Percentiles rank a stretch among this genome's conserved stretches.
Evolutionary conservation across 2,888 invertebrate species (phyloP).

Genomic region (Drosophila leonis): DNA sequence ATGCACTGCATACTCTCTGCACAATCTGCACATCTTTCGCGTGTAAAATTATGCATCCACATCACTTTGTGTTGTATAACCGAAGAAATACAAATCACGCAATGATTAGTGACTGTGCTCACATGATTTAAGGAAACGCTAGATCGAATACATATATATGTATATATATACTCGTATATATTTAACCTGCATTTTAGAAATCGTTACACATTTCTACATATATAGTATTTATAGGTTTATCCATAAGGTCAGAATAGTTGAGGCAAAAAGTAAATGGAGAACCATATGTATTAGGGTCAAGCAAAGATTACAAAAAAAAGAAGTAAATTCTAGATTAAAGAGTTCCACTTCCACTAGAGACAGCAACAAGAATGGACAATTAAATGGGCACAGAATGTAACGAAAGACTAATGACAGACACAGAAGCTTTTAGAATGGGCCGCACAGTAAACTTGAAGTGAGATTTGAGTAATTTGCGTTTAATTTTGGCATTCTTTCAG

Average conservation of each 20-base stretch:
- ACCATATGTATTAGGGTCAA: constrained; percentile 40
- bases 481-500: constrained; percentile 10
- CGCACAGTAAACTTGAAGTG: constrained; percentile 1
- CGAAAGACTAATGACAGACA: constrained; percentile 69
- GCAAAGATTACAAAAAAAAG: constrained; percentile 18
- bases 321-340: constrained; percentile 29
- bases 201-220: neutral
- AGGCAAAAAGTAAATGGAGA: constrained; percentile 12
- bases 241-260: neutral
- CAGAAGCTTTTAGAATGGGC: constrained; percentile 53
- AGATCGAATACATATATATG: neutral
- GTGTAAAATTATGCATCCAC: constrained; percentile 3
- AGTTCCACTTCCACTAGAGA: constrained; percentile 16
- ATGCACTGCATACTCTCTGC: neutral
- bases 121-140: constrained; percentile 1
- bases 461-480: constrained; percentile 15
- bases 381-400: constrained; percentile 23
- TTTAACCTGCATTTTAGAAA: neutral
- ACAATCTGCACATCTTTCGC: neutral
- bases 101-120: constrained; percentile 13
- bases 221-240: neutral
- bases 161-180: neutral
- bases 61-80: constrained; percentile 15
- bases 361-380: constrained; percentile 4
- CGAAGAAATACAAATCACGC: constrained; percentile 26